A percentile compares a stretch with the other conserved stretches of the same genome.
phyloP scores from a whole-genome alignment of 1,140 invertebrate species.

The Megalonaias nervosa region DNA sequence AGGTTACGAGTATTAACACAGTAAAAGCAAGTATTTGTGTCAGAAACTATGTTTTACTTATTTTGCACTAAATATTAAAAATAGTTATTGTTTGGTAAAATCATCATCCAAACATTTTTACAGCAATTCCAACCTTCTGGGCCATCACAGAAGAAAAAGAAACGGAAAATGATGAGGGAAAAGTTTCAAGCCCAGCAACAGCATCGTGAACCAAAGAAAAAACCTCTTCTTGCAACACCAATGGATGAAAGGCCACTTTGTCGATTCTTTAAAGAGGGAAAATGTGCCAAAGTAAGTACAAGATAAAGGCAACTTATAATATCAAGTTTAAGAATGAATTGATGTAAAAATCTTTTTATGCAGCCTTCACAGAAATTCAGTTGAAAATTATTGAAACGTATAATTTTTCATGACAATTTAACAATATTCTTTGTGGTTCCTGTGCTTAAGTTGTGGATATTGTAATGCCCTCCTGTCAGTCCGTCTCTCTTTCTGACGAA shows the following conservation, averaged over 20 bases:
- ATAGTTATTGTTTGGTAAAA: too few relatives aligned
- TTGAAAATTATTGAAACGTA: background rate
- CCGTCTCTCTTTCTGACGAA: too few relatives aligned
- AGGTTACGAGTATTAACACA: too few relatives aligned
- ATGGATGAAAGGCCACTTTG: constrained; percentile 73
- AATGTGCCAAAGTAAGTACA: constrained; percentile 81
- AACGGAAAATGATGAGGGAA: constrained; percentile 10
- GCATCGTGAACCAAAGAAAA: constrained; percentile 44
- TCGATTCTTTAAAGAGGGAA: constrained; percentile 89
- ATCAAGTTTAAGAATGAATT: background rate
- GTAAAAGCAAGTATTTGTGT: too few relatives aligned
- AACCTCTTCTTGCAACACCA: constrained; percentile 57
- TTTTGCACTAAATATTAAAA: too few relatives aligned
- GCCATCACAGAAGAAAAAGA: constrained; percentile 18
- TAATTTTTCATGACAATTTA: background rate
- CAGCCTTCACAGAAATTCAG: too few relatives aligned
- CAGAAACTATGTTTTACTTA: too few relatives aligned
- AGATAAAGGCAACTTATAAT: background rate
- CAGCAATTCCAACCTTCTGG: constrained; percentile 4
- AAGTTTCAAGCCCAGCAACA: constrained; percentile 2
- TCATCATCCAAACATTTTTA: too few relatives aligned
- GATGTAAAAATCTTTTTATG: background rate
- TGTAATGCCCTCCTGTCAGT: too few relatives aligned
- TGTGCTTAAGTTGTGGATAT: too few relatives aligned
- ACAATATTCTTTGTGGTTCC: background rate